Evolutionary conservation across 1,140 invertebrate genomes (phyloP).

Genomic region (Drosophila setifemur): DNA sequence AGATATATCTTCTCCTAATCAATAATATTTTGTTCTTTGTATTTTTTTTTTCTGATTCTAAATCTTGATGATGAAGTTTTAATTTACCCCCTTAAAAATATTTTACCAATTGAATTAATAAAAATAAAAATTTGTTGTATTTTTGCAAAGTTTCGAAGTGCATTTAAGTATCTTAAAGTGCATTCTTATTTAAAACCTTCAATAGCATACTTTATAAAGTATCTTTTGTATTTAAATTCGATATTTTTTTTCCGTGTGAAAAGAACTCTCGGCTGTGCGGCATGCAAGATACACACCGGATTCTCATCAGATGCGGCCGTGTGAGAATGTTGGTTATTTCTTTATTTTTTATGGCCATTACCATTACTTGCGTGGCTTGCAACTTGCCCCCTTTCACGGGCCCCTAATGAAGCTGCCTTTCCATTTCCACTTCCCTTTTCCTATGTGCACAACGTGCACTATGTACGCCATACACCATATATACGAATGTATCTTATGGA

Average conservation of each 20-base stretch:
- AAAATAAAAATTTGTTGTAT: too few species aligned
- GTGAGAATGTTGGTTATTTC: conserved; percentile 56
- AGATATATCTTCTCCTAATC: too few species aligned
- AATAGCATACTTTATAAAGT: too few species aligned
- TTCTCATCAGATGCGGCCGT: conserved; percentile 58
- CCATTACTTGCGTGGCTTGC: conserved; percentile 51
- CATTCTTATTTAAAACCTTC: too few species aligned
- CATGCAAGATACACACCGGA: conserved; percentile 61
- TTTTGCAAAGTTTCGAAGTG: too few species aligned
- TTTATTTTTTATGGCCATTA: conserved; percentile 61
- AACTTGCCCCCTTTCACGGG: conserved; percentile 4
- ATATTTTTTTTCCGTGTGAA: conserved; percentile 3
- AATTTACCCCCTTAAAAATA: too few species aligned
- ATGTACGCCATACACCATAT: neutral
- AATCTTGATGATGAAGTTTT: too few species aligned
- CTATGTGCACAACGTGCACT: conserved; percentile 4
- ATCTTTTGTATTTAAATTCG: neutral
- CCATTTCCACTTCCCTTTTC: conserved; percentile 31
- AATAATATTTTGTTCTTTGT: too few species aligned
- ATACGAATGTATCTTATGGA: neutral
- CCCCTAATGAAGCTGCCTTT: conserved; percentile 56
- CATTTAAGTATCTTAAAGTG: too few species aligned
- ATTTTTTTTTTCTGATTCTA: too few species aligned
- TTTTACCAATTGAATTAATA: too few species aligned
- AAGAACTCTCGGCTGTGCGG: conserved; percentile 24